phyloP scores from a whole-genome alignment of 2,888 invertebrate genomes.

The Hipparchia sbordonii region DNA sequence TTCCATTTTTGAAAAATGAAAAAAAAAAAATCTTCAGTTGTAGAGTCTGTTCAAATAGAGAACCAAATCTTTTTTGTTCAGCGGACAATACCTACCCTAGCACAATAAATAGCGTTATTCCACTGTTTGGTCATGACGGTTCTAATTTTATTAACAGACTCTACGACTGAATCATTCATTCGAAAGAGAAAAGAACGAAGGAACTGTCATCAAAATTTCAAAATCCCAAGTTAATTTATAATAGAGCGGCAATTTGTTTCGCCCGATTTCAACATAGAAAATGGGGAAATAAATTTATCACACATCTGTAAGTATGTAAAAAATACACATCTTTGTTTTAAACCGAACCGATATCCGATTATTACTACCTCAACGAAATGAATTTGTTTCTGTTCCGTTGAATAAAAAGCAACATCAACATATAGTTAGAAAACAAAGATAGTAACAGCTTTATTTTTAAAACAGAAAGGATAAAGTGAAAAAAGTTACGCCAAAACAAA shows the following conservation, averaged over 20 bases:
- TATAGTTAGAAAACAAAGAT: slow-evolving; percentile 48
- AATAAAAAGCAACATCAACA: slow-evolving; percentile 61
- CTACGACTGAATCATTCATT: no score
- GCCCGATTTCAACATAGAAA: slow-evolving; percentile 3
- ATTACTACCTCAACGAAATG: slow-evolving; percentile 28
- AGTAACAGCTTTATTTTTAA: background rate
- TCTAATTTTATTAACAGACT: no score
- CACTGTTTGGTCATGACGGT: no score
- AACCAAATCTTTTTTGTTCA: no score
- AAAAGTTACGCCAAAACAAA: background rate
- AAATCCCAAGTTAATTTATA: background rate
- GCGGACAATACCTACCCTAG: no score
- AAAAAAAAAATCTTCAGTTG: no score
- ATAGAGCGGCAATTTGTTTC: slow-evolving; percentile 6
- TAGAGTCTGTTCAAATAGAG: no score
- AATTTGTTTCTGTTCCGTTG: slow-evolving; percentile 28
- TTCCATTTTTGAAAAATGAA: no score
- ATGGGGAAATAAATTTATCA: no score
- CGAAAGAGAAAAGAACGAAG: no score
- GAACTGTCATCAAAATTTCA: background rate
- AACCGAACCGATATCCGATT: slow-evolving; percentile 12
- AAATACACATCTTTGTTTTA: slow-evolving; percentile 14
- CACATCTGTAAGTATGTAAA: background rate
- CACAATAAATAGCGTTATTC: no score
- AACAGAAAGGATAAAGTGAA: background rate